Percentiles rank a stretch among this genome's conserved stretches.
Conservation (phyloP, 2,113 vertebrate species). For the Eurypyga helias region DNA sequence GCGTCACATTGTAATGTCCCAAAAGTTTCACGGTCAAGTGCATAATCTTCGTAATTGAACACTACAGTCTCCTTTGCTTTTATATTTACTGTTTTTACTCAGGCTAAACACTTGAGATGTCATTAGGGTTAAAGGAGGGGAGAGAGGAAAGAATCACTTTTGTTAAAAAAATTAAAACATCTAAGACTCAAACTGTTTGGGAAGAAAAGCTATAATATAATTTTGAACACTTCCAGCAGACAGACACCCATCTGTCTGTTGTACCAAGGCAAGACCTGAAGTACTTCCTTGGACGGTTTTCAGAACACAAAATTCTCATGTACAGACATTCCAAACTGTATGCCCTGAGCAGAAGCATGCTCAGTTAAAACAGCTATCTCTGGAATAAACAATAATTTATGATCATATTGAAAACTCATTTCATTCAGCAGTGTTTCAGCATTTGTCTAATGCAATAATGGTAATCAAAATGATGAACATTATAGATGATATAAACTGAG, state of each 20-base stretch:
- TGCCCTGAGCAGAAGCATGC: rapidly evolving
- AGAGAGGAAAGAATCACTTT: neutral
- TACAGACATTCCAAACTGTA: neutral
- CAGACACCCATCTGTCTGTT: neutral
- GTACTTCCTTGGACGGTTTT: neutral
- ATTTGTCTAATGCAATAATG: neutral
- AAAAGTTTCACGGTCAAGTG: neutral
- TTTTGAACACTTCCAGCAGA: neutral
- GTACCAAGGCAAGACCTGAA: neutral
- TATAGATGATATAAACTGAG: neutral
- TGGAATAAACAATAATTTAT: neutral
- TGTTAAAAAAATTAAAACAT: neutral
- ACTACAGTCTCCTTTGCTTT: neutral
- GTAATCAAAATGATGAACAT: neutral
- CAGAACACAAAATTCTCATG: neutral
- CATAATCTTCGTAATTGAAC: neutral
- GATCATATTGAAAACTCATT: neutral
- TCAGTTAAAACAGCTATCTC: neutral
- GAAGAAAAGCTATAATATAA: neutral
- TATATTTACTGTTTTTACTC: neutral
- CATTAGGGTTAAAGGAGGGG: neutral
- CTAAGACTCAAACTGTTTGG: neutral
- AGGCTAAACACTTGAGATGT: neutral
- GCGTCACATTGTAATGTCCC: neutral
- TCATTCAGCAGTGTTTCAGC: neutral